Conservation (phyloP, 2,113 vertebrate genomes). For the Micronycteris hirsuta region DNA sequence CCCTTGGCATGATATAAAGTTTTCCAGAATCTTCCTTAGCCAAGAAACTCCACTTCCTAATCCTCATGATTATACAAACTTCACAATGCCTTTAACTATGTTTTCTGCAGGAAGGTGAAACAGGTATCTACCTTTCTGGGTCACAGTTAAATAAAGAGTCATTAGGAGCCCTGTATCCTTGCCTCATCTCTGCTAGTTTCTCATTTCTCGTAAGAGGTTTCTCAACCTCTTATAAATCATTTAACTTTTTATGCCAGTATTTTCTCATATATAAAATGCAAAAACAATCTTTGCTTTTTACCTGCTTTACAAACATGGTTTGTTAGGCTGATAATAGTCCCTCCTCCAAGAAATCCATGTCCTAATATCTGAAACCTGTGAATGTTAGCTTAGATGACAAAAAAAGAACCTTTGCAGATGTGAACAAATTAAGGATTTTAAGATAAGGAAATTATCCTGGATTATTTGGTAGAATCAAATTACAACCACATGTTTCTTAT, state of each 20-base stretch:
- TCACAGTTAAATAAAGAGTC: slow-evolving; percentile 11
- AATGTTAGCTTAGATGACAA: not conserved
- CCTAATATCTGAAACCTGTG: not conserved
- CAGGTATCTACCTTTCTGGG: not conserved
- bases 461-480: not conserved
- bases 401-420: not conserved
- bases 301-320: not conserved
- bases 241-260: not conserved
- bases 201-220: no score
- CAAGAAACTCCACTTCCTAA: slow-evolving; percentile 19
- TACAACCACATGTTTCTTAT: not conserved
- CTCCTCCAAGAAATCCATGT: not conserved
- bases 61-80: slow-evolving; percentile 28
- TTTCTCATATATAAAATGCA: not conserved
- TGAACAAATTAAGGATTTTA: slow-evolving; percentile 22
- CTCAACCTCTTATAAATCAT: not conserved
- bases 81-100: not conserved
- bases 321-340: not conserved
- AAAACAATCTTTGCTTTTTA: not conserved
- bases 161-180: not conserved
- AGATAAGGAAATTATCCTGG: not conserved
- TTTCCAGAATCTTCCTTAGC: slow-evolving; percentile 5
- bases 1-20: not conserved
- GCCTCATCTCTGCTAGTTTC: not conserved
- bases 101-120: slow-evolving; percentile 12